Evolutionary conservation across 2,888 invertebrate species (phyloP).

Genomic region (Ernsta delagoae): DNA sequence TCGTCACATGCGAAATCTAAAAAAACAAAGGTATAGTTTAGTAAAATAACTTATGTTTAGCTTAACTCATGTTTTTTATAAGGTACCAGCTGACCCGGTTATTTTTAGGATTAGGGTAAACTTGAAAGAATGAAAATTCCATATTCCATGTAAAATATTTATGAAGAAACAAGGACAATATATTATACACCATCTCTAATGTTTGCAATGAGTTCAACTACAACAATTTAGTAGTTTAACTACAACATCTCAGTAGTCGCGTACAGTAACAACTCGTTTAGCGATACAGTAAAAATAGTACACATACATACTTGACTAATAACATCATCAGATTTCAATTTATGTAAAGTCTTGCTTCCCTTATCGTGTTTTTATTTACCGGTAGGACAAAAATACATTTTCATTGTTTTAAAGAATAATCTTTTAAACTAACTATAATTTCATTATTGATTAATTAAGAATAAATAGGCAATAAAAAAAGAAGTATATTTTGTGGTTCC

Average conservation of each 20-base stretch:
- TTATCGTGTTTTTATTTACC: neutral
- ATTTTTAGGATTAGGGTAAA: too few relatives aligned
- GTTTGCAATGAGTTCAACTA: slow-evolving; percentile 76
- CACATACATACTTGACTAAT: slow-evolving; percentile 44
- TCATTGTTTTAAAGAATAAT: too few relatives aligned
- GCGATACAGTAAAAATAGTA: slow-evolving; percentile 40
- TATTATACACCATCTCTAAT: slow-evolving; percentile 78
- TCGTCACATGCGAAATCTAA: too few relatives aligned
- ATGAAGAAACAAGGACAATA: slow-evolving; percentile 84
- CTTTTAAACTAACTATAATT: too few relatives aligned
- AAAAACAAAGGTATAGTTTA: too few relatives aligned
- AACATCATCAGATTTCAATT: slow-evolving; percentile 29
- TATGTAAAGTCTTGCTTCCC: slow-evolving; percentile 29
- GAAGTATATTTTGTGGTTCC: too few relatives aligned
- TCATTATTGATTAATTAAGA: too few relatives aligned
- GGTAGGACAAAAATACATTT: neutral
- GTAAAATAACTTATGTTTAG: too few relatives aligned
- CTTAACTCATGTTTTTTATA: too few relatives aligned
- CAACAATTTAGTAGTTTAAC: slow-evolving; percentile 71
- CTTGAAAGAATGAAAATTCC: too few relatives aligned
- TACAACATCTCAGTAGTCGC: slow-evolving; percentile 44
- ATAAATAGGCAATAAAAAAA: too few relatives aligned
- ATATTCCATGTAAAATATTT: slow-evolving; percentile 77
- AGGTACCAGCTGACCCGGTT: too few relatives aligned
- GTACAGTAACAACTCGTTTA: slow-evolving; percentile 47